Evolutionary conservation across 1,140 invertebrate genomes (phyloP), one percentile per base, ranked within the genome.

Genomic region (Caerostris extrusa): DNA sequence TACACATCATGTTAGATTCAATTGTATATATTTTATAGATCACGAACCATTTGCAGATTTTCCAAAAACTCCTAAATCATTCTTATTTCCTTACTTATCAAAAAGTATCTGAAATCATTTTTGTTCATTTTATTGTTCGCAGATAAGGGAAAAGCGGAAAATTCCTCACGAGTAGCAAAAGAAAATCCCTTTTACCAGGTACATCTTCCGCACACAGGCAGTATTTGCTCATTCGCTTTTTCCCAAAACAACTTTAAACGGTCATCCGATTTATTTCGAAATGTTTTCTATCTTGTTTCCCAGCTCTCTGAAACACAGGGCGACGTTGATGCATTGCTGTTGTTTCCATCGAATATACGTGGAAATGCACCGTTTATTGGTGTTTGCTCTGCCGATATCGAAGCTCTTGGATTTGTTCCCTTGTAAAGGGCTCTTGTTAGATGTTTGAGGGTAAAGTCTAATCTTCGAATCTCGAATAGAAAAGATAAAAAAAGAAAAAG

Each of bases 211-310:
- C 34, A 34, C 34, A 88, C 86, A 88, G 3, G 56, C 86, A 61
- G 14, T 81, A 91, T 61, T 83, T 56, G 81, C 58, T 69, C 82
- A 81, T 85, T 85, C 90, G 58, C 50, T 85, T 91, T n/a, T 61
- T 57, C 8, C 55, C 10, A 64, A 87, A 86, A 93, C 83, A 71
- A 93, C 91, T 87, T 93, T 87, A 93, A 93, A 93, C 83, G 91
- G 83, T 71, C 91, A 93, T 93, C 60, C 83, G 91, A 93, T 87
- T 93, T 93, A 87, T 93, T 93, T 93, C 64, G 53, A 34, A 93
- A 77, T 87, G 61, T 87, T 87, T 86, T 92, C 64, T 50, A 60
- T 67, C 58, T 85, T 85, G 50, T n/a, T 57, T 90, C 34, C 2
- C n/a, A 53, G 61, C 61, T 69, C 69, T 6, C 3, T 14, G 34